Evolutionary conservation across 37 sponge, comb jelly and placozoan genomes (phyloP), one percentile per base, ranked within the genome.

Genomic region (Tethya wilhelma): DNA sequence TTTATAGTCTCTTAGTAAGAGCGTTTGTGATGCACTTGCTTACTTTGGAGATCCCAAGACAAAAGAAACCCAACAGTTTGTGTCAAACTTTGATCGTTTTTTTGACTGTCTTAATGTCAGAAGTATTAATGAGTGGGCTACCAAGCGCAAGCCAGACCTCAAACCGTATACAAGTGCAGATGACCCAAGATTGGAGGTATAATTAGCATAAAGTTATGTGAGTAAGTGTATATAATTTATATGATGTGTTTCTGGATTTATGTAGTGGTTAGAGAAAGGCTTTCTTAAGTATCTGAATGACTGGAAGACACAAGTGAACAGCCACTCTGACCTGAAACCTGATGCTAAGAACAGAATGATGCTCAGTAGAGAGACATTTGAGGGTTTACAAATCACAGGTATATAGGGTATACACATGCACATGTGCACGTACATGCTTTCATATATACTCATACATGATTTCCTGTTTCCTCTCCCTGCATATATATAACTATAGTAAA

Each of bases 71-170:
- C 44, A 57, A 32, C 64, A n/a, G 22, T 74, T 80, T 74, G 38
- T 72, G 1, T 0, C 34, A 9, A 55, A 19, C 3, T 73, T 74
- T 69, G 73, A 78, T 30, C 41, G 66, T 0, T 88, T 81, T 39
- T 77, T 88, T 70, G 82, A 88, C 78, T 74, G 67, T 49, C 49
- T 88, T 0, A 82, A 88, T 82, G 83, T 82, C 1, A 42, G 90
- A 2, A 72, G 74, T 22, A 1, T 25, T 20, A 4, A 29, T 36
- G 79, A 82, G 70, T 56, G 32, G 23, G 9, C 9, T 0, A 34
- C 19, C 2, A 67, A 46, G 38, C 71, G 37, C 55, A 83, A 89
- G 33, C 56, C 53, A 23, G 44, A 89, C 42, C 34, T 82, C 33
- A 89, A 72, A 60, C 89, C 84, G 17, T 77, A 83, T 44, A 72